phyloP scores from a whole-genome alignment of 2,797 vertebrate species.

The Melopsittacus undulatus region DNA sequence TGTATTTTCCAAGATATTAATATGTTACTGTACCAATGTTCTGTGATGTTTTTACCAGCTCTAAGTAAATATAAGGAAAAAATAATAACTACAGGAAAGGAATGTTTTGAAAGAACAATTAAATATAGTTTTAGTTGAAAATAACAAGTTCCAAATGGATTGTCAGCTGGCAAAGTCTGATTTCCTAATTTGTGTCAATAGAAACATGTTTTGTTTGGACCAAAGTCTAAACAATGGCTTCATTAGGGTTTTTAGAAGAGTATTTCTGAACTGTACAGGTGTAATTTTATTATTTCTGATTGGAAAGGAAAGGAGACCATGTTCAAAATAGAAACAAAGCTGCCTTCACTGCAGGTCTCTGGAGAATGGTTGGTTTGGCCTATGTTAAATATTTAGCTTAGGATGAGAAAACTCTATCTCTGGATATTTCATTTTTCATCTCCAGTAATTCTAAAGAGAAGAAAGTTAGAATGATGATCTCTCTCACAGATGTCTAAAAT shows the following conservation, averaged over 20 bases:
- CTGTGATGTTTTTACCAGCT: neutral
- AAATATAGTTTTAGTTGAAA: neutral
- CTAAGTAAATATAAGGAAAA: neutral
- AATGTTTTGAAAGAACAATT: neutral
- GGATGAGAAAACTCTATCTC: neutral
- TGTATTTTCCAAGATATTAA: neutral
- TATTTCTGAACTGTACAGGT: neutral
- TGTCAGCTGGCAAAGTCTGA: neutral
- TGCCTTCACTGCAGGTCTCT: neutral
- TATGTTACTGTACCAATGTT: rapidly evolving
- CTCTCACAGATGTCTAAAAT: neutral
- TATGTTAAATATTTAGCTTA: neutral
- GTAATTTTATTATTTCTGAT: neutral
- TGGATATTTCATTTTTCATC: neutral
- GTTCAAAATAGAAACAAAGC: neutral
- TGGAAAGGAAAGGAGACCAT: neutral
- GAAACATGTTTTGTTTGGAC: neutral
- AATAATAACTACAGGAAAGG: neutral
- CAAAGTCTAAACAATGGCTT: neutral
- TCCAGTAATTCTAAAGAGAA: neutral
- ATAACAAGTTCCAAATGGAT: neutral
- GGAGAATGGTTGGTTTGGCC: neutral
- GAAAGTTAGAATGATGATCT: neutral
- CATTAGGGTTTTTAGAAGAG: neutral
- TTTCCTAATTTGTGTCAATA: neutral